phyloP scores from a whole-genome alignment of 2,113 vertebrate genomes.

The Vidua chalybeata region DNA sequence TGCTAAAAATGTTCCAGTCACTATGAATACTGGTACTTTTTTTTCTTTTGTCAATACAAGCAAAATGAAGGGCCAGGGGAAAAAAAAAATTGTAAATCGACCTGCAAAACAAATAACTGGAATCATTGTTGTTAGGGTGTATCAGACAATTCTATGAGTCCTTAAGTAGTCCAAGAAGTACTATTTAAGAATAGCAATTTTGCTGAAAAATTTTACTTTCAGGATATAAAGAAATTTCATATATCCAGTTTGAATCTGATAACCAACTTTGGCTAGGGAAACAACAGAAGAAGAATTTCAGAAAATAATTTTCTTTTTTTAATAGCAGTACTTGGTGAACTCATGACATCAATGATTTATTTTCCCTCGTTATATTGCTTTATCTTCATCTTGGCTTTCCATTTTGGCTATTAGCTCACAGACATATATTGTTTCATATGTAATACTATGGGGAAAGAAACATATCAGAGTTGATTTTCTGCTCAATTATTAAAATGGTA shows the following conservation, averaged over 20 bases:
- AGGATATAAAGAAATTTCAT: neutral
- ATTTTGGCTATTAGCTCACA: neutral
- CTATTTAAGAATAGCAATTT: neutral
- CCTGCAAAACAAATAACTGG: neutral
- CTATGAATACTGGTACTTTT: neutral
- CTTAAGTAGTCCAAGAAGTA: neutral
- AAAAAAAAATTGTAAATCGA: neutral
- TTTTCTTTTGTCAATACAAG: neutral
- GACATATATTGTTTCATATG: neutral
- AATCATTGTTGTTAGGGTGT: neutral
- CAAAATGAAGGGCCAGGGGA: neutral
- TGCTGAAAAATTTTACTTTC: neutral
- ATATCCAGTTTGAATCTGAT: neutral
- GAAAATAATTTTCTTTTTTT: neutral
- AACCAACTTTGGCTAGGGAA: neutral
- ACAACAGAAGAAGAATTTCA: neutral
- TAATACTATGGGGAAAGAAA: conserved; percentile 26
- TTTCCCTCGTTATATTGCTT: conserved; percentile 2
- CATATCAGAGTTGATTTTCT: neutral
- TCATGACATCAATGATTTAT: neutral
- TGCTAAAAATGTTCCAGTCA: neutral
- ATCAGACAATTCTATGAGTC: neutral
- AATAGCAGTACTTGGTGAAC: neutral
- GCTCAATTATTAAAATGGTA: neutral
- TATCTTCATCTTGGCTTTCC: conserved; percentile 10